Evolutionary conservation across 2,113 vertebrate species (phyloP).

Genomic region (Pomatorhinus ruficollis): DNA sequence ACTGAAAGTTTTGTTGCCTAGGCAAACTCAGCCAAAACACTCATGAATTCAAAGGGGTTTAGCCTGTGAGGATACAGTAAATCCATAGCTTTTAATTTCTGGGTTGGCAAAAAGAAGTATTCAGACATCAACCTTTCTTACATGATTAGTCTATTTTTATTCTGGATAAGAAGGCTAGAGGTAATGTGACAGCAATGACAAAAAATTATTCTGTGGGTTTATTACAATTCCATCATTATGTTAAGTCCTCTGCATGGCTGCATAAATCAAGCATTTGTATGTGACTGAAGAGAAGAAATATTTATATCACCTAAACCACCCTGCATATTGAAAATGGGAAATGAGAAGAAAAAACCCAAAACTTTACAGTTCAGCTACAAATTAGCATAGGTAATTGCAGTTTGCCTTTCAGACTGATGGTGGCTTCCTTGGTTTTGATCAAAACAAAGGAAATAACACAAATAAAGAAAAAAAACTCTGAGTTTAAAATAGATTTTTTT

Average conservation of each 20-base stretch:
- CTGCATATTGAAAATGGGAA: not conserved
- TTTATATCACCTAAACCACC: not conserved
- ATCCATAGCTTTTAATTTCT: not conserved
- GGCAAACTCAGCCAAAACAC: not conserved
- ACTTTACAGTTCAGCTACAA: not conserved
- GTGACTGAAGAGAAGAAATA: not conserved
- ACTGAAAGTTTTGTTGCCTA: not conserved
- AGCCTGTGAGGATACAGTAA: not conserved
- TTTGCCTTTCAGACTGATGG: not conserved
- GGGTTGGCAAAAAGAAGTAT: not conserved
- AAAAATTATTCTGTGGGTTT: not conserved
- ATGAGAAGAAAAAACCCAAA: not conserved
- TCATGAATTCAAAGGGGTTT: not conserved
- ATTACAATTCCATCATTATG: not conserved
- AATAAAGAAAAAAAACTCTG: not conserved
- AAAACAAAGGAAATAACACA: not conserved
- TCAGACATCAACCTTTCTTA: not conserved
- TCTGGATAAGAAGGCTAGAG: not conserved
- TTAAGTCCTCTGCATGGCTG: not conserved
- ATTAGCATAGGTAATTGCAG: not conserved
- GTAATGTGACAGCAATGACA: not conserved
- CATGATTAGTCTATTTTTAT: not conserved
- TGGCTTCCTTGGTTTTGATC: not conserved
- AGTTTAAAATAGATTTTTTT: not conserved
- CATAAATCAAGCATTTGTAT: not conserved